Evolutionary conservation across 2,113 vertebrate genomes (phyloP), one percentile per base, ranked within the genome.

Genomic region (Coregonus clupeaformis): DNA sequence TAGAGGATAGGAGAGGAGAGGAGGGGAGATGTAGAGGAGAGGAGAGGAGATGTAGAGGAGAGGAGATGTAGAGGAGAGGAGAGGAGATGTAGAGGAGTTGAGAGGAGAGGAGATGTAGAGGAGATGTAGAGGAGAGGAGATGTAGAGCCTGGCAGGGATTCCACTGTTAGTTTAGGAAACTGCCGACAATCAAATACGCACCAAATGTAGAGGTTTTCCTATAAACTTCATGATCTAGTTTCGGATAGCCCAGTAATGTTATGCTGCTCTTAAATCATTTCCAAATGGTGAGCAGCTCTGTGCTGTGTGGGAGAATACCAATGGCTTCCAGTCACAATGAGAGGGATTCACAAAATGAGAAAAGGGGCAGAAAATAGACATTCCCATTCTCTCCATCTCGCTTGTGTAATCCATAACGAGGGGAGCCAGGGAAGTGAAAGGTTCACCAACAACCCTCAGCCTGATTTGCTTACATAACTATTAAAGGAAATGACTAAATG

Each of bases 221-320:
- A 65, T 75, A 69, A 66, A 14, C 60, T 24, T 72, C 25, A 68
- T 79, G 65, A 79, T 77, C 74, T 30, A 73, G 27, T 65, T 76
- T 76, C 24, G 20, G 68, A 73, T 67, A 76, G 77, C 20, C 72
- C 55, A 14, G 20, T 57, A 70, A 63, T 57, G 20, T 63, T 72
- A 63, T 57, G 72, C 57, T 32, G 30, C 67, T 75, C 49, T 72
- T 68, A 76, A 83, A 80, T 77, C 62, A 82, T 77, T 25, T 67
- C 71, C 30, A 4, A 82, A 52, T 69, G 57, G 75, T 82, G 69
- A 67, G 60, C 42, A 69, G 72, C 77, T 66, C 74, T 36, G 24
- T 82, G 65, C 72, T 45, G 25, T 74, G 75, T 6, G 20, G 63
- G 55, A 55, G 52, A 81, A 73, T 68, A 66, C 63, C 36, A 78